Base-by-base conservation (phyloP, 2,888 invertebrate species). In the Myopa testacea region DNA sequence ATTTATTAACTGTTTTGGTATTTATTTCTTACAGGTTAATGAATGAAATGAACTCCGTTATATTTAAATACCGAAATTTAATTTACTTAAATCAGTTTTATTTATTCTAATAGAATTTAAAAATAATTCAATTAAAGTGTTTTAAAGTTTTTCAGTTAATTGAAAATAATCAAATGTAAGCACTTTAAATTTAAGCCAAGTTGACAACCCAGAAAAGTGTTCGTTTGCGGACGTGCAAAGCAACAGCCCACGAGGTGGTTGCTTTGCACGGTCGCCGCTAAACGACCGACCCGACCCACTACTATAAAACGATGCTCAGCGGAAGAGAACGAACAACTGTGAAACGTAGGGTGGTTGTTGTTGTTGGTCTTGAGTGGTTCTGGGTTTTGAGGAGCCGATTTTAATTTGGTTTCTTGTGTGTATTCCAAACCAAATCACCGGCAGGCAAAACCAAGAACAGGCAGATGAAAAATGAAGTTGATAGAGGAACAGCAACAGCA, bases 231-330 rank as follows among this genome's bases (percentile, higher is more conserved):
- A 45, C 6, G 10, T 45, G 6, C 7, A 45, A 6, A 45, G 45
- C 45, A 45, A 45, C 10, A 45, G 45, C 26, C 26, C 26, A 26
- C 26, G 26, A 26, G 62, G 62, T 12, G 38, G 38, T 38, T 14
- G 8, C 5, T 34, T 12, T 38, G 65, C 26, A 4, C 34, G 65
- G 8, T 65, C 37, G 65, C 65, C 62, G 62, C 62, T 26, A 34
- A 63, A 73, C 45, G 45, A 26, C 1, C 45, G 45, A 26, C 1
- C 16, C 73, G 63, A 74, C 74, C 74, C 74, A 74, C 74, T 37
- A 74, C 74, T 37, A 55, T 70, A 70, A 55, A 70, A 74, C 16
- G 14, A 65, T 12, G 50, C 62, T 62, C 74, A 37, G n/a, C 58
- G 52, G 50, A 12, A 45, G 37, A 37, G 45, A 34, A 34, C 34